Percentiles rank a stretch among this genome's conserved stretches.
Conservation (phyloP, 2,888 invertebrate species). For the Hirudinaria manillensis region DNA sequence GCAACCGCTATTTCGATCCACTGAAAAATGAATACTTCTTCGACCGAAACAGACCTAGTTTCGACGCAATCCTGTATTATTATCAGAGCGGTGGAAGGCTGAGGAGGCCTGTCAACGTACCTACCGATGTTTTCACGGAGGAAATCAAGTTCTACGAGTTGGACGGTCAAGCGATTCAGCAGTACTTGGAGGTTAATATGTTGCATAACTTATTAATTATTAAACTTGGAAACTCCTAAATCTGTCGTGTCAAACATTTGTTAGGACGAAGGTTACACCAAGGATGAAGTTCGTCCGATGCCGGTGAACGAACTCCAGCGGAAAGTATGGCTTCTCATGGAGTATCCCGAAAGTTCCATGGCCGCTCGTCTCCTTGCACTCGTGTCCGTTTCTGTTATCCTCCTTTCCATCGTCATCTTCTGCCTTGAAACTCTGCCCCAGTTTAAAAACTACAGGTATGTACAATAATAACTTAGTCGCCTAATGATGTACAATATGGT, state of each 20-base stretch:
- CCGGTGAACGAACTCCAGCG: constrained; percentile 94
- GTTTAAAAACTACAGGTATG: constrained; percentile 84
- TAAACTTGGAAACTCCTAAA: background rate
- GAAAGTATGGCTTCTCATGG: constrained; percentile 97
- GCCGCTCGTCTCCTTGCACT: constrained; percentile 97
- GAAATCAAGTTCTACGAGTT: constrained; percentile 99
- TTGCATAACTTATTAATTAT: background rate
- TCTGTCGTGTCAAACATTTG: too few relatives aligned
- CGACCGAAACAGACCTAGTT: constrained; percentile 96
- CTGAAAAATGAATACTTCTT: constrained; percentile 98
- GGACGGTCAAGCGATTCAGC: constrained; percentile 73
- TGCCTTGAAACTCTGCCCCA: constrained; percentile 98
- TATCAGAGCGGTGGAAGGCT: constrained; percentile 73
- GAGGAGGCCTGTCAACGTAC: constrained; percentile 95
- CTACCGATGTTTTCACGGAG: constrained; percentile 93
- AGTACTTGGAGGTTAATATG: constrained; percentile 43
- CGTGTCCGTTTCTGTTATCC: constrained; percentile 96
- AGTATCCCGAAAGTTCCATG: constrained; percentile 98
- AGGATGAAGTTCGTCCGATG: constrained; percentile 82
- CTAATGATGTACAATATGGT: constrained; percentile 55
- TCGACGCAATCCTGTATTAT: constrained; percentile 83
- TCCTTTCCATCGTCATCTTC: constrained; percentile 97
- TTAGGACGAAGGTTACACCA: constrained; percentile 67
- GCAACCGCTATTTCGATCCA: constrained; percentile 96
- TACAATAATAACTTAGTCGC: background rate